phyloP scores from a whole-genome alignment of 2,797 vertebrate genomes.

The Diglossa cyanea region DNA sequence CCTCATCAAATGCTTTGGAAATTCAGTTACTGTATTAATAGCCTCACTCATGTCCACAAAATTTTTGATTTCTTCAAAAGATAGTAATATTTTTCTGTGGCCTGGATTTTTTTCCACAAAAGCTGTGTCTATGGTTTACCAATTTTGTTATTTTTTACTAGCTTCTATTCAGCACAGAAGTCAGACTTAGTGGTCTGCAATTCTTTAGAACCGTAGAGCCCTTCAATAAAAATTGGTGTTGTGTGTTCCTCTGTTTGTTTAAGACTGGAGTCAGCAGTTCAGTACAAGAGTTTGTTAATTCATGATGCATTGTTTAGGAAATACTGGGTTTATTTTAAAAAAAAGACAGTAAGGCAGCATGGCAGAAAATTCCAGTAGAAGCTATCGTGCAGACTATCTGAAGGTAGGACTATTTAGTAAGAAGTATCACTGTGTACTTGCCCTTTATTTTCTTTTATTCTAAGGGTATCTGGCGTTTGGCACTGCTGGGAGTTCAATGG shows the following conservation, averaged over 20 bases:
- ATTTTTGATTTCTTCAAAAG: background rate
- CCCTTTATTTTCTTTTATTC: background rate
- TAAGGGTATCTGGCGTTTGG: background rate
- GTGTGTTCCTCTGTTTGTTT: background rate
- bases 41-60: background rate
- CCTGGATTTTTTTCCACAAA: background rate
- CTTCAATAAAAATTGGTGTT: background rate
- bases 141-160: background rate
- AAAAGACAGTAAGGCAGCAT: background rate
- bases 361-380: background rate
- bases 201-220: background rate
- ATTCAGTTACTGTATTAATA: background rate
- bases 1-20: background rate
- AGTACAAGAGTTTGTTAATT: background rate
- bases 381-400: background rate
- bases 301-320: background rate
- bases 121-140: background rate
- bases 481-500: background rate
- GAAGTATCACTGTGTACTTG: background rate
- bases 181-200: background rate
- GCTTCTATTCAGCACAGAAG: background rate
- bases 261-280: background rate
- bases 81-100: background rate
- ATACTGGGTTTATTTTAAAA: background rate
- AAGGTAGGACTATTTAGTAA: background rate